Conservation (phyloP, 2,113 vertebrate genomes). For the Lasiurus cinereus region DNA sequence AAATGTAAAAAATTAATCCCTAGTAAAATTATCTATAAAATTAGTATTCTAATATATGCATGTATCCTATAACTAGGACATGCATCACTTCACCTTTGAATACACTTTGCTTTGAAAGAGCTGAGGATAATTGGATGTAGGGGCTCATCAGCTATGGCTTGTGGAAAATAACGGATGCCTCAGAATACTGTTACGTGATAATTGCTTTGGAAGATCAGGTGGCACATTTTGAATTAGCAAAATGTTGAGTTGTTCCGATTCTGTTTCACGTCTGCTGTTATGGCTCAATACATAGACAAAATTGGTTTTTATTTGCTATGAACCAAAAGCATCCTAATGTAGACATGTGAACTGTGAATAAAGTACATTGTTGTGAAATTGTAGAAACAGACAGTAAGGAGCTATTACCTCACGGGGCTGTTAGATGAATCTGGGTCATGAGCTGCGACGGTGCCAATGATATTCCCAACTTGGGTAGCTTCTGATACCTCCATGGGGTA, state of each 20-base stretch:
- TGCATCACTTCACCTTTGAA: neutral
- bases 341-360: neutral
- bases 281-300: neutral
- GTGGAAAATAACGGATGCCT: neutral
- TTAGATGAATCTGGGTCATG: conserved; percentile 95
- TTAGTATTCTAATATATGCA: neutral
- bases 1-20: neutral
- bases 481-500: conserved; percentile 95
- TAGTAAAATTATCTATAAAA: neutral
- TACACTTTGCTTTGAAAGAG: neutral
- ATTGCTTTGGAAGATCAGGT: neutral
- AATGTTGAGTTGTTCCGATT: fast-evolving
- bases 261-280: neutral
- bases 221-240: conserved; percentile 38
- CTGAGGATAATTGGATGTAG: neutral
- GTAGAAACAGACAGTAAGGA: neutral
- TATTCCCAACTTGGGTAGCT: conserved; percentile 93
- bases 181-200: neutral
- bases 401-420: conserved; percentile 93
- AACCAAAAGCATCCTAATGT: neutral
- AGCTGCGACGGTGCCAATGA: conserved; percentile 94
- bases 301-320: neutral
- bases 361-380: fast-evolving
- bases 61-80: neutral
- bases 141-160: neutral